Base-by-base conservation (phyloP, 2,797 vertebrate genomes). In the Yasuhikotakia modesta region DNA sequence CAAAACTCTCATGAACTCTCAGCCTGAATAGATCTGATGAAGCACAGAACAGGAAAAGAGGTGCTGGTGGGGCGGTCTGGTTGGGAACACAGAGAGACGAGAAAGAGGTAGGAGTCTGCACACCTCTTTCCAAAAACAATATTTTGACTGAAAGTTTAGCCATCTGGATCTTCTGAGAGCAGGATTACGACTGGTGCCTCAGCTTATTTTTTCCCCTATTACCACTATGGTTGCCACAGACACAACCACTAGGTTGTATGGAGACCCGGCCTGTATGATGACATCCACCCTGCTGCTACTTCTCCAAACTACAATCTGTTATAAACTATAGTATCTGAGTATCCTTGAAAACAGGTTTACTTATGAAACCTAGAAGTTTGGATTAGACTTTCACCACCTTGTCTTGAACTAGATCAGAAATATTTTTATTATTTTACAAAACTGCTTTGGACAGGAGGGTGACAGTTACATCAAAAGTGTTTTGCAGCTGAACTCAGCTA, bases 141-240 rank as follows among this genome's bases (percentile, higher is more conserved):
- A 92, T 93, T 93, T 91, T 85, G 86, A 91, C 88, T 93, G 92
- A 93, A 94, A 94, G 89, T 85, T 90, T 92, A 93, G 80, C 90
- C 92, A 93, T 93, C 92, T 93, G 92, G 92, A 88, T 91, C 90
- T 90, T 92, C 96, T 90, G 88, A 95, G 95, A 94, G 92, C 83
- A 87, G 89, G 91, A 92, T 93, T 93, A 92, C 91, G 88, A 90
- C 89, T 90, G 90, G 89, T 91, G 90, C 90, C 89, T 88, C 82
- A 87, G 88, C 86, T 89, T 88, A 90, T 86, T 89, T 87, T 91
- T 90, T 87, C 86, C 89, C 85, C 89, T 88, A 91, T 76, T 81
- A 81, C 82, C 75, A 73, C 65, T 73, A 78, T 79, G 71, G 72
- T 80, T 83, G 83, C 82, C 87, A 89, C 89, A 91, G 89, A 85